A percentile compares a stretch with the other conserved stretches of the same genome.
phyloP scores from a whole-genome alignment of 2,113 vertebrate species.

The Eptatretus burgeri region DNA sequence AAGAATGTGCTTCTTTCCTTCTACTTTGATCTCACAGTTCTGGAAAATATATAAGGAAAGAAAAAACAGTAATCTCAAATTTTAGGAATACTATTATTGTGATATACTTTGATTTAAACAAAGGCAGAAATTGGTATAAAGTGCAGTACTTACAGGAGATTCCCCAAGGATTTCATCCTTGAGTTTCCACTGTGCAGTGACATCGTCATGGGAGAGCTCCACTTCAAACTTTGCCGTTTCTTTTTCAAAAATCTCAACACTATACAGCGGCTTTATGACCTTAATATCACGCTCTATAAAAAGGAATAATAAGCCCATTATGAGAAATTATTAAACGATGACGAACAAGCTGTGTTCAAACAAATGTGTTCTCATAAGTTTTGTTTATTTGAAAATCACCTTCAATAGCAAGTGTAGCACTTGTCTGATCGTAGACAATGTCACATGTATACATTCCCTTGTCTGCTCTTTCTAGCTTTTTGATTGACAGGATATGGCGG shows the following conservation, averaged over 20 bases:
- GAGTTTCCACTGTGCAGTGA: not conserved
- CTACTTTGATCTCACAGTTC: slow-evolving; percentile 5
- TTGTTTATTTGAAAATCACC: not conserved
- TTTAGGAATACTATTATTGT: slow-evolving; percentile 4
- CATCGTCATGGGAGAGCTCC: not conserved
- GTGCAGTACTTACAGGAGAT: slow-evolving; percentile 1
- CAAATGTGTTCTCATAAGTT: no score
- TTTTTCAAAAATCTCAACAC: not conserved
- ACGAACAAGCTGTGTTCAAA: no score
- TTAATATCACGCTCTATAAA: slow-evolving; percentile 3
- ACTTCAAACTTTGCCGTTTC: slow-evolving; percentile 3
- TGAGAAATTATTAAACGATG: not conserved
- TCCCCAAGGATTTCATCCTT: slow-evolving; percentile 5
- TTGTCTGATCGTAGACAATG: slow-evolving; percentile 1
- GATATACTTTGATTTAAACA: slow-evolving; percentile 6
- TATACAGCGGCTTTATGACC: not conserved
- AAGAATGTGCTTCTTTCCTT: slow-evolving; percentile 5
- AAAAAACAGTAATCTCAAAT: not conserved
- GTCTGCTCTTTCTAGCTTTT: not conserved
- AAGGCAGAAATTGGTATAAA: no score
- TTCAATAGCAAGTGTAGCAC: not conserved
- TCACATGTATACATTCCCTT: slow-evolving; percentile 1
- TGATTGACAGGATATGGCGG: slow-evolving; percentile 1
- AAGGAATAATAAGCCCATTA: not conserved
- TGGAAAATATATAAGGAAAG: not conserved